Evolutionary conservation across 2,888 invertebrate species (phyloP), one percentile per base, ranked within the genome.

Genomic region (Ligdia adustata): DNA sequence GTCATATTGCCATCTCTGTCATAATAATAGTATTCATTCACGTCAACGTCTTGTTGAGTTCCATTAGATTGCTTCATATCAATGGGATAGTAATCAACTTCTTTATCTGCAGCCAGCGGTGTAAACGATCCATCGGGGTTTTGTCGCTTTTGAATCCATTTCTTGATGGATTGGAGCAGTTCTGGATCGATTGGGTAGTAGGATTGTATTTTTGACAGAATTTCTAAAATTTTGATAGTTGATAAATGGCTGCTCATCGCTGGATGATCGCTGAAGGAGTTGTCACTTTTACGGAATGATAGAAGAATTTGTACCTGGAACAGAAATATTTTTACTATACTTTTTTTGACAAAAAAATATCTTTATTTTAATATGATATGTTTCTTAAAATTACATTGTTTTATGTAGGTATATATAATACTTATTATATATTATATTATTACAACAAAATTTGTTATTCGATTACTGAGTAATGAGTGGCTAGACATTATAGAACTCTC

Each of bases 201-300:
- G 0, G 91, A 87, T 64, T 93, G 93, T 12, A 92, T 91, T 70
- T 92, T 92, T 1, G 91, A 84, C 0, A 93, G 75, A 2, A 92
- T 91, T 66, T 93, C 92, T 4, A 93, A 69, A 9, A 92, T 92
- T 59, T 91, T 88, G 1, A 93, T 90, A 0, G 93, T 93, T 0
- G 91, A 90, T 48, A 91, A 75, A 55, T 93, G 93, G 57, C 93
- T 93, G 45, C 91, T 91, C 66, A 93, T 85, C 60, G 91, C 91
- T 51, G 92, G 93, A 52, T 93, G 93, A 45, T 93, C 93, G 44
- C 93, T 93, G 70, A 93, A 93, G 0, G 93, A 93, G 57, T 92
- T 92, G 69, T 93, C 93, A n/a, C 77, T 87, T 69, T 92, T 93
- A 4, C 92, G 87, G 75, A 93, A 93, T 0, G 92, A 91, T 1